A percentile compares a stretch with the other conserved stretches of the same genome.
Evolutionary conservation across 2,113 vertebrate genomes (phyloP).

Genomic region (Indri indri): DNA sequence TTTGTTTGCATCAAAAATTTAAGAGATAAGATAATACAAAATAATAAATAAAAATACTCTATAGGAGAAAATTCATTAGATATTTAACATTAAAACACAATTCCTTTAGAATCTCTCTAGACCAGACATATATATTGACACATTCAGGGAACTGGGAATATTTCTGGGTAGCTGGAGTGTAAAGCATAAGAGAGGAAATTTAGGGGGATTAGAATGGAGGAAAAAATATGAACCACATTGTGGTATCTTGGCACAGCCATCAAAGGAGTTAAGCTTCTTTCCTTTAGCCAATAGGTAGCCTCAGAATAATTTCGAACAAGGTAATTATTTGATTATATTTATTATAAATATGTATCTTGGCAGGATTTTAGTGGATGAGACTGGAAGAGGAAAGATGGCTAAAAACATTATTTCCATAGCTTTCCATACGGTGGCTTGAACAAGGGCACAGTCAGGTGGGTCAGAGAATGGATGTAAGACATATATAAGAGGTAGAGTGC

Average conservation of each 20-base stretch:
- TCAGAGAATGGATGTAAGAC: neutral
- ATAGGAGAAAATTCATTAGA: neutral
- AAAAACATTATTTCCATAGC: neutral
- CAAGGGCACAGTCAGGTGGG: rapidly evolving
- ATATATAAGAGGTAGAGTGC: neutral
- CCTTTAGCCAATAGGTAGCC: neutral
- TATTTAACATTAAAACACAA: neutral
- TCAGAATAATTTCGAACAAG: neutral
- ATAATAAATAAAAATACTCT: neutral
- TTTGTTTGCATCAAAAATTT: neutral
- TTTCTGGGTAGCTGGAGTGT: neutral
- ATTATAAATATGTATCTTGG: neutral
- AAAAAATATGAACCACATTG: neutral
- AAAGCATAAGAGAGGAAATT: neutral
- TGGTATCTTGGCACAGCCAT: neutral
- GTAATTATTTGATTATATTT: neutral
- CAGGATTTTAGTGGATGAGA: neutral
- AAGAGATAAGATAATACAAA: neutral
- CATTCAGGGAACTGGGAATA: neutral
- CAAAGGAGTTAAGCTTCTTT: neutral
- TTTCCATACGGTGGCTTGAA: neutral
- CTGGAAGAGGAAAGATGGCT: neutral
- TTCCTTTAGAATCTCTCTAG: neutral
- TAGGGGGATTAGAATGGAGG: neutral
- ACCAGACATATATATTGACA: neutral